Evolutionary conservation across 2,888 invertebrate genomes (phyloP).

Genomic region (Ommatoiulus sabulosus): DNA sequence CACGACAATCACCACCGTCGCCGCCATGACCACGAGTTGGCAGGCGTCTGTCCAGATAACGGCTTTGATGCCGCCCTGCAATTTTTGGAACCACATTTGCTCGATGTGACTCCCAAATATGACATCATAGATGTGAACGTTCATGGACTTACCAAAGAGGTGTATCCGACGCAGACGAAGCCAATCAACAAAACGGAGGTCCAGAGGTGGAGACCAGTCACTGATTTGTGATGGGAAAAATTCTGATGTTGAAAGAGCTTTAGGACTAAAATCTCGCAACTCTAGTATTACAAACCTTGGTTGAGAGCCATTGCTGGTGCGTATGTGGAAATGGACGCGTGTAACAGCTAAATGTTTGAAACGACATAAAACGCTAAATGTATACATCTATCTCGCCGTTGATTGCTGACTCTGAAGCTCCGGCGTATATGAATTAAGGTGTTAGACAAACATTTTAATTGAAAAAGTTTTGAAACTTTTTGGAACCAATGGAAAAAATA

Average conservation of each 20-base stretch:
- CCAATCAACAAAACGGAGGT: not conserved
- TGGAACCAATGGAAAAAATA: too few species aligned
- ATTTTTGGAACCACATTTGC: too few species aligned
- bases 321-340: constrained; percentile 8
- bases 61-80: constrained; percentile 61
- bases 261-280: too few species aligned
- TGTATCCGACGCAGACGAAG: not conserved
- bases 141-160: not conserved
- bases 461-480: too few species aligned
- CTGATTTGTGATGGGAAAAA: not conserved
- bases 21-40: constrained; percentile 60
- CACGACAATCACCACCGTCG: constrained; percentile 60
- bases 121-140: too few species aligned
- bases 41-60: constrained; percentile 61
- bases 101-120: too few species aligned
- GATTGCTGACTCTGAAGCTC: too few species aligned
- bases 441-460: too few species aligned
- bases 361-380: too few species aligned
- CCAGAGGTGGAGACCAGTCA: not conserved
- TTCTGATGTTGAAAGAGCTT: too few species aligned
- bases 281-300: constrained; percentile 55
- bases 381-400: too few species aligned
- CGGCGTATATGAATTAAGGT: too few species aligned
- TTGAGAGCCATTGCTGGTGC: constrained; percentile 53
- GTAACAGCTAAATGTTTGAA: constrained; percentile 48